Evolutionary conservation across 2,113 vertebrate species (phyloP), one percentile per base, ranked within the genome.

Genomic region (Paramormyrops kingsleyae): DNA sequence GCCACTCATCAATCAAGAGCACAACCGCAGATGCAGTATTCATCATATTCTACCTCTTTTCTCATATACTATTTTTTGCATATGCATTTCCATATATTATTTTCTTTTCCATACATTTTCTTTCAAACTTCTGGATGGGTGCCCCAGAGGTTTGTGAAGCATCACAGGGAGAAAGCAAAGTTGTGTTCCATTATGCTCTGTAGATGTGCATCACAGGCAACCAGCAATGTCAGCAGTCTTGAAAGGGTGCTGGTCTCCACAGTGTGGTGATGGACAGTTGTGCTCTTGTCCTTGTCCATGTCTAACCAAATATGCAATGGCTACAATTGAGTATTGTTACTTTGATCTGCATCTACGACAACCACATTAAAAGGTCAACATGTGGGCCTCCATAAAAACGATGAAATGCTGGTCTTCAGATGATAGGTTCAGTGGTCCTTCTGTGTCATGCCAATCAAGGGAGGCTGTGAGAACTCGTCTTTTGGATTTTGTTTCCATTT

Each of bases 1-100:
- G 4, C 31, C 52, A 35, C 21, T 59, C 91, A 88, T 91, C 44
- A 31, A 13, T 88, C 90, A 49, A 91, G 90, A 92, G 92, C 88
- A 84, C 46, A n/a, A 8, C 56, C 24, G 24, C 56, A 56, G 89
- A 70, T 19, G 47, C 9, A 83, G 77, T 62, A 88, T 88, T 53
- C 83, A 17, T 83, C 53, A 47, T 88, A 42, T 88, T 17, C 52
- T 56, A 49, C 56, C 35, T 88, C 87, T 46, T 35, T 56, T 44
- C 19, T 87, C 24, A 39, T 56, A 1, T 83, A 39, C 24, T 85
- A 21, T 49, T 56, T 62, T 77, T 89, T 21, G 85, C 49, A 49
- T 15, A 13, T 88, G 35, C 19, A 80, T 80, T 19, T 39, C 17
- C 74, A 80, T 80, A 7, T 19, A 42, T 77, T 77, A 39, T 77